A percentile compares a stretch with the other conserved stretches of the same genome.
These are phyloP conservation scores for Alcedo quadribrachys DNA, from an alignment of 2,797 vertebrate genomes.

Conservation along the genomic window DNA sequence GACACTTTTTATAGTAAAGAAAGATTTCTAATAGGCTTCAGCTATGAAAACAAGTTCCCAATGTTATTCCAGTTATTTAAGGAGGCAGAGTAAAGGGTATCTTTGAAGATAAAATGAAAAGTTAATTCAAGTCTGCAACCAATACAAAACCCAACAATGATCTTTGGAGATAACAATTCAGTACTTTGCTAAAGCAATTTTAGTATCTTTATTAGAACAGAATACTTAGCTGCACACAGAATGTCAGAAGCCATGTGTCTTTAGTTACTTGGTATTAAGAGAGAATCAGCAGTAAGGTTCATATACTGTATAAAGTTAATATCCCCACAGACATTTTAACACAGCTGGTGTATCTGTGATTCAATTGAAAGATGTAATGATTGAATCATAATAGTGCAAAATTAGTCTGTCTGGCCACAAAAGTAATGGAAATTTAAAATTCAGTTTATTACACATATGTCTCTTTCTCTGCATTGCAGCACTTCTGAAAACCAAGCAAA, in stretches of 20 bases:
- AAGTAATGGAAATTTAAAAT: conserved; percentile 55
- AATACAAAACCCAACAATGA: neutral
- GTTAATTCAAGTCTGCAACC: neutral
- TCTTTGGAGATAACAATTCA: neutral
- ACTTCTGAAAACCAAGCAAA: conserved; percentile 24
- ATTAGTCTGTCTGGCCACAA: conserved; percentile 40
- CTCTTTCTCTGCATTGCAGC: conserved; percentile 18
- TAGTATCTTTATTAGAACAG: neutral
- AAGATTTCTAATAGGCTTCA: neutral
- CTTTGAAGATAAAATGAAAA: neutral
- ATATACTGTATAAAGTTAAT: conserved; percentile 37
- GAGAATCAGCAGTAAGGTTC: conserved; percentile 2
- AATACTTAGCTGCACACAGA: neutral
- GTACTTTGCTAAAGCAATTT: neutral
- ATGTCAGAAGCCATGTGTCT: neutral
- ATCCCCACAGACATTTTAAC: conserved; percentile 33
- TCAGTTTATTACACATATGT: conserved; percentile 27
- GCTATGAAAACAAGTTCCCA: neutral
- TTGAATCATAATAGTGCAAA: conserved; percentile 58
- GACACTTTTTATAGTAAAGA: neutral
- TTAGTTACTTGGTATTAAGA: conserved; percentile 33
- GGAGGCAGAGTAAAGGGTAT: neutral
- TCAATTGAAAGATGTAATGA: conserved; percentile 45
- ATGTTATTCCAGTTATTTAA: neutral
- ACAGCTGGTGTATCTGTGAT: conserved; percentile 29